Evolutionary conservation across 2,113 vertebrate species (phyloP), one percentile per base, ranked within the genome.

Genomic region (Poecilia latipinna): DNA sequence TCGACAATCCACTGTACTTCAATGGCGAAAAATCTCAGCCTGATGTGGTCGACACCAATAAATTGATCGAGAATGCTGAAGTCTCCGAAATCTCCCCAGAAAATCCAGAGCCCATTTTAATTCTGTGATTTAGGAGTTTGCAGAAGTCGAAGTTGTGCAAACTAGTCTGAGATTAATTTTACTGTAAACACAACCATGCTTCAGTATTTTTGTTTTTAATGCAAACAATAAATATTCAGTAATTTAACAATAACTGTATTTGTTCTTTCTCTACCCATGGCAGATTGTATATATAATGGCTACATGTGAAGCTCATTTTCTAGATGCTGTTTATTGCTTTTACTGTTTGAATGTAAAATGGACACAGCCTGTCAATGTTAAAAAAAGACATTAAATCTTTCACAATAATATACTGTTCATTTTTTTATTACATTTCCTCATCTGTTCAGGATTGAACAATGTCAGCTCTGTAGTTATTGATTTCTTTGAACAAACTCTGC

Each of bases 31-130:
- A 65, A 39, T 74, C 90, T 10, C 78, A 86, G 71, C 91, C 92
- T 0, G 92, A 93, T 31, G 86, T 92, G 62, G 87, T 92, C 1
- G 92, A 93, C 57, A 92, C 91, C 76, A 92, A 88, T 48, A 93
- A 85, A 85, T 73, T 93, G 66, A 93, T 93, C 70, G 90, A 92
- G 75, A 91, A 90, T 19, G 90, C 82, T 24, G 51, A 57, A 57
- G 7, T 57, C 3, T n/a, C 51, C 7, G 51, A 57, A n/a, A 8
- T 57, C 24, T 17, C 51, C 51, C 24, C 51, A 51, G 91, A 90
- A 82, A 88, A 70, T 24, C 64, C 80, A 24, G 91, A 91, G 77
- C 91, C 88, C 0, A 90, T 93, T 65, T 82, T 93, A 87, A 63
- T 82, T 62, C 73, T 92, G 89, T 93, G 87, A 91, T 80, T 74